Evolutionary conservation across 2,797 vertebrate species (phyloP).

Genomic region (Gadopsis bispinosus): DNA sequence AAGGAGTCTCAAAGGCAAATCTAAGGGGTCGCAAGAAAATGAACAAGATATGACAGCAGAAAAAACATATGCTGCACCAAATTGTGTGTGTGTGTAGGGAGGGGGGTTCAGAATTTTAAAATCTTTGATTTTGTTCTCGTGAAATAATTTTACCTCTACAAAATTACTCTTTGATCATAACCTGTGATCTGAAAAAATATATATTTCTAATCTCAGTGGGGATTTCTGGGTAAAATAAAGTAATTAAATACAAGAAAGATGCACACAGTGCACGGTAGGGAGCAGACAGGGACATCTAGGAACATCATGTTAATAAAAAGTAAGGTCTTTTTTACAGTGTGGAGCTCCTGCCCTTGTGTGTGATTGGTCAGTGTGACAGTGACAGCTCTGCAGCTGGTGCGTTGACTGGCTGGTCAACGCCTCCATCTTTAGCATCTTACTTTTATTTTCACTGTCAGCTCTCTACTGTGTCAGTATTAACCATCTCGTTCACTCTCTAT

Average conservation of each 20-base stretch:
- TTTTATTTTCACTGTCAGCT: conserved; percentile 9
- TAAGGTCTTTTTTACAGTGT: background rate
- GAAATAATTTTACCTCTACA: background rate
- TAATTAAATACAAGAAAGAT: background rate
- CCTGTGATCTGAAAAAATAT: background rate
- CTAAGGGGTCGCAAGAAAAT: no score
- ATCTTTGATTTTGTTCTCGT: background rate
- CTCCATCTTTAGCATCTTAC: background rate
- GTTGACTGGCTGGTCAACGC: conserved; percentile 49
- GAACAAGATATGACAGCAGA: background rate
- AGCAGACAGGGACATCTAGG: background rate
- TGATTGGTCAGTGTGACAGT: background rate
- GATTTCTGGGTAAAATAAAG: background rate
- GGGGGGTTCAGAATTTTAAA: background rate
- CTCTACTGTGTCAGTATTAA: background rate
- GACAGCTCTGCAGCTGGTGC: background rate
- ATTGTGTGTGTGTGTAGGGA: background rate
- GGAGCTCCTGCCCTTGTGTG: background rate
- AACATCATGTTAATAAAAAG: background rate
- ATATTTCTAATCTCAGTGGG: background rate
- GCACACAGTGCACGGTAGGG: background rate
- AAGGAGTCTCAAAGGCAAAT: background rate
- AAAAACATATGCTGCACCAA: background rate
- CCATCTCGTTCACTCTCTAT: background rate
- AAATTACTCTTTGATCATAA: background rate